Conservation (phyloP, 2,113 vertebrate species). For the Eublepharis macularius region DNA sequence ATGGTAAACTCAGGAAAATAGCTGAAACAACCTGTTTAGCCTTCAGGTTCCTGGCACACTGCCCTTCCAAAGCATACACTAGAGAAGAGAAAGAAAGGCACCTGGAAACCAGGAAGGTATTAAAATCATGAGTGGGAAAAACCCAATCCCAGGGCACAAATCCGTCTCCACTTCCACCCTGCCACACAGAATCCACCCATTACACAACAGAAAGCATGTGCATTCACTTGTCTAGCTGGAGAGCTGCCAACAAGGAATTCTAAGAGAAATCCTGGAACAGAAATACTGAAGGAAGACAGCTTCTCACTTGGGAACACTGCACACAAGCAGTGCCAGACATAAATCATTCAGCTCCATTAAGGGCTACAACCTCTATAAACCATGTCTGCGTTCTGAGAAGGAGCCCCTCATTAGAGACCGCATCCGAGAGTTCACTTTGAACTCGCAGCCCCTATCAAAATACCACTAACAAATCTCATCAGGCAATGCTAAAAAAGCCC, state of each 20-base stretch:
- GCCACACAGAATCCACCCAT: slow-evolving; percentile 50
- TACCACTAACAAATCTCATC: slow-evolving; percentile 53
- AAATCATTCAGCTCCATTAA: slow-evolving; percentile 73
- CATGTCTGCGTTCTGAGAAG: slow-evolving; percentile 29
- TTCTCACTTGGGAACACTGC: slow-evolving; percentile 63
- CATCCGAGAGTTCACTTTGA: slow-evolving; percentile 69
- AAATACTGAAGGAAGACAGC: slow-evolving; percentile 62
- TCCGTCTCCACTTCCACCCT: slow-evolving; percentile 49
- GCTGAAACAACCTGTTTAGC: background rate
- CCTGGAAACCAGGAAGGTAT: slow-evolving; percentile 11
- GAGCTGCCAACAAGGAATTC: slow-evolving; percentile 61
- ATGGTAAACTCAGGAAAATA: background rate
- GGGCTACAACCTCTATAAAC: slow-evolving; percentile 60
- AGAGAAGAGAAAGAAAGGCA: background rate
- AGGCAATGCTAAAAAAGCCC: slow-evolving; percentile 15
- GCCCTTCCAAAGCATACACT: background rate
- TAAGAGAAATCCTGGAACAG: slow-evolving; percentile 64
- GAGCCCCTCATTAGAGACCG: slow-evolving; percentile 55
- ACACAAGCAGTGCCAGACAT: slow-evolving; percentile 60
- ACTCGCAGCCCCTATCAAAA: slow-evolving; percentile 36
- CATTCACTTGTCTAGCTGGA: slow-evolving; percentile 64
- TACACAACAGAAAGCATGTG: slow-evolving; percentile 55
- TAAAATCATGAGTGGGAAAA: background rate
- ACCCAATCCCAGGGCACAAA: slow-evolving; percentile 14
- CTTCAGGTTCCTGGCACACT: background rate